Base-by-base conservation (phyloP, 2,113 vertebrate genomes). In the Plotosus lineatus region DNA sequence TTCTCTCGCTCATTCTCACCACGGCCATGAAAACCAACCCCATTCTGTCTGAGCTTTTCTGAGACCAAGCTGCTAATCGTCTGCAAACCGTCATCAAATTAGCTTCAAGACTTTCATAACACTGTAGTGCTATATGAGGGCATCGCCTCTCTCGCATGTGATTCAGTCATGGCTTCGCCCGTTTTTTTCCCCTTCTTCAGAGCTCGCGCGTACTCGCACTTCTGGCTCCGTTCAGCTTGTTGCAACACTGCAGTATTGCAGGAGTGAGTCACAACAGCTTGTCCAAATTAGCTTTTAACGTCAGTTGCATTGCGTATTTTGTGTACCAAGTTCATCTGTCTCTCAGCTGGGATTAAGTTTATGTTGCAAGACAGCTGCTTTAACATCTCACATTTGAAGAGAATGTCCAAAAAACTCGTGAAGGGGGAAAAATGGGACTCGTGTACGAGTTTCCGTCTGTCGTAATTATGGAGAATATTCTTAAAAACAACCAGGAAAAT, bases 281-380 rank as follows among this genome's bases (percentile, higher is more conserved):
- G 28, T 78, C 60, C 76, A 78, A 36, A 50, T 65, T 36, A 50
- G 58, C 28, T 65, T 78, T 65, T 65, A 78, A 60, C 40, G 14
- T 77, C 28, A 77, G 3, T 46, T 44, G 4, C 3, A 4, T 26
- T 1, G 4, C 5, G 12, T 28, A 31, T 31, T 21, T 33, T 19
- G 9, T 26, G 40, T 42, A n/a, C 40, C 31, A 65, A 36, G 48
- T 68, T 46, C 38, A 21, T 56, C 23, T 36, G 28, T 65, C 58
- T 8, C 42, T 65, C 60, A n/a, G 56, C 75, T 63, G 58, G 75
- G 42, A 77, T 33, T 21, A 23, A 9, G 31, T 51, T 50, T 10
- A 28, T 61, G 38, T 72, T 31, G 44, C 26, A 44, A 44, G 21
- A 26, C 23, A 42, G 26, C 68, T 28, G 44, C 40, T 71, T 48